Percentiles rank a stretch among this genome's conserved stretches.
Conservation (phyloP, 2,797 vertebrate genomes). For the Microctenopoma lineatum region DNA sequence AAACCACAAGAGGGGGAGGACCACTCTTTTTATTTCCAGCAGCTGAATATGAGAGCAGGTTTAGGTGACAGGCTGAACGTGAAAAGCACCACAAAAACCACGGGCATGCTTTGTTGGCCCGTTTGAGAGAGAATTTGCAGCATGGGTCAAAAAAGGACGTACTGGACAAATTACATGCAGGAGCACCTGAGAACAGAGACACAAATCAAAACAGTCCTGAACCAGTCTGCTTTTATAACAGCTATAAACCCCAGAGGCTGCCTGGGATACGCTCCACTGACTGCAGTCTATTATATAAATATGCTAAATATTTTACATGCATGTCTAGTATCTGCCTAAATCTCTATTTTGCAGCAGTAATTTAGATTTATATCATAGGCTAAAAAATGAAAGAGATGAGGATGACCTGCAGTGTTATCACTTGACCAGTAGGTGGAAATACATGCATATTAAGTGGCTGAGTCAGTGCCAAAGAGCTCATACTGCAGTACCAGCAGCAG, state of each 20-base stretch:
- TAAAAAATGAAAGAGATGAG: not conserved
- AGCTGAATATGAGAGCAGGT: slow-evolving; percentile 47
- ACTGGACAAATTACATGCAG: slow-evolving; percentile 50
- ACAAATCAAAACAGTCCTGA: slow-evolving; percentile 63
- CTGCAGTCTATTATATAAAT: slow-evolving; percentile 69
- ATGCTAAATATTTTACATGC: slow-evolving; percentile 62
- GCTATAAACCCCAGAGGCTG: slow-evolving; percentile 66
- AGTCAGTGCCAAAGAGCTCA: slow-evolving; percentile 60
- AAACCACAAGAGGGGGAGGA: slow-evolving; percentile 77
- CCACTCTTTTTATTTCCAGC: slow-evolving; percentile 65
- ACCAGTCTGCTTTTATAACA: slow-evolving; percentile 62
- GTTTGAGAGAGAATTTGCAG: slow-evolving; percentile 50
- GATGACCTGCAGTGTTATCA: slow-evolving; percentile 66
- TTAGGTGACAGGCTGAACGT: slow-evolving; percentile 48
- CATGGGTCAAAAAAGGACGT: slow-evolving; percentile 39
- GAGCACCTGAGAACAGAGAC: slow-evolving; percentile 55
- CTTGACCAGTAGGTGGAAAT: slow-evolving; percentile 83
- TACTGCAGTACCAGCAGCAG: slow-evolving; percentile 57
- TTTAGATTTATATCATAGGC: slow-evolving; percentile 65
- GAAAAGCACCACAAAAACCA: slow-evolving; percentile 41
- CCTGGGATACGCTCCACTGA: slow-evolving; percentile 60
- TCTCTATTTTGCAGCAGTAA: slow-evolving; percentile 67
- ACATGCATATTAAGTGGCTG: slow-evolving; percentile 78
- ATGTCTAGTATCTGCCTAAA: slow-evolving; percentile 56
- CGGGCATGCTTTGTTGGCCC: slow-evolving; percentile 9